Percentiles rank a stretch among this genome's conserved stretches.
These are phyloP conservation scores for Odontesthes bonariensis DNA, from an alignment of 2,113 vertebrate species.

Conservation along the genomic window DNA sequence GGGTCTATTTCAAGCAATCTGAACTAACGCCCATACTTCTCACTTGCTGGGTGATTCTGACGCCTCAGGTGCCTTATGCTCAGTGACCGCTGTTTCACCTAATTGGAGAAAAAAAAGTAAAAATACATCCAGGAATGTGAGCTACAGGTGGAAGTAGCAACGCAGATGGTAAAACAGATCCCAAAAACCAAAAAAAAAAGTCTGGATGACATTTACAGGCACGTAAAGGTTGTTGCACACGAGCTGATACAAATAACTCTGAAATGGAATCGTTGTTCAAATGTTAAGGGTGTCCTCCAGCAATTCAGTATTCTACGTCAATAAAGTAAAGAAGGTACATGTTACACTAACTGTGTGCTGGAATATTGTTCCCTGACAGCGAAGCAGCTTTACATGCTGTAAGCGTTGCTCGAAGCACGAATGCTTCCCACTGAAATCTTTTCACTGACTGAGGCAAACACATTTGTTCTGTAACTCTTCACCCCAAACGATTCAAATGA, in stretches of 20 bases:
- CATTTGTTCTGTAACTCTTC: neutral
- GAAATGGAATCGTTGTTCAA: neutral
- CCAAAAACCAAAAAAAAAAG: neutral
- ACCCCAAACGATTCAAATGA: neutral
- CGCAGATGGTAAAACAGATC: neutral
- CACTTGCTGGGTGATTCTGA: neutral
- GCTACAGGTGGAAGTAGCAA: neutral
- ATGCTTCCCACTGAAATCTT: no score
- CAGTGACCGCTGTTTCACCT: neutral
- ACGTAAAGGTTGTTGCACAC: neutral
- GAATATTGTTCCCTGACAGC: neutral
- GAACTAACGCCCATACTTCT: neutral
- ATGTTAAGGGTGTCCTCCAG: neutral
- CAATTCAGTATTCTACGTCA: neutral
- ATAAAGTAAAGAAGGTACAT: neutral
- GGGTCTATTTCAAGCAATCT: neutral
- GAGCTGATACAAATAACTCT: neutral
- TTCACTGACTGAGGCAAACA: no score
- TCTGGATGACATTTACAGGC: constrained; percentile 5
- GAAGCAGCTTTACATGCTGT: neutral
- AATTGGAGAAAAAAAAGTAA: neutral
- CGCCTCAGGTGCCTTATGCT: neutral
- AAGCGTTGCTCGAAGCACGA: neutral
- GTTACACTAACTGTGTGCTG: rapidly evolving
- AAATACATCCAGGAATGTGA: no score